Conservation (phyloP, 2,888 invertebrate genomes). For the Selenia dentaria region DNA sequence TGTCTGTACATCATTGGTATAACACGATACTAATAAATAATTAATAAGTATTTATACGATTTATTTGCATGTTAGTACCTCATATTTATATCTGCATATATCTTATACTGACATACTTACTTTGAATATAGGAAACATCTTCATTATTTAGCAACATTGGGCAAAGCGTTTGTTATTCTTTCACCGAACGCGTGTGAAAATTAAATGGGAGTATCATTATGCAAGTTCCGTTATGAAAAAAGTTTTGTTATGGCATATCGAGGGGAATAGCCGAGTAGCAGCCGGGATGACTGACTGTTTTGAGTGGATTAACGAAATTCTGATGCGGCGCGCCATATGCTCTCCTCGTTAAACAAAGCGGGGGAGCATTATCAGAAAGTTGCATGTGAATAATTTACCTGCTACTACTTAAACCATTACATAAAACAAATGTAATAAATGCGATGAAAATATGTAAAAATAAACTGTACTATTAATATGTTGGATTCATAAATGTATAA, state of each 20-base stretch:
- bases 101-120: too few species aligned
- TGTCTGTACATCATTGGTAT: too few species aligned
- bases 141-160: conserved; percentile 14
- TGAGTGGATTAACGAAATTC: conserved; percentile 69
- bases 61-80: too few species aligned
- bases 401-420: too few species aligned
- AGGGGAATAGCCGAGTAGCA: conserved; percentile 41
- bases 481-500: too few species aligned
- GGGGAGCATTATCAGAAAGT: too few species aligned
- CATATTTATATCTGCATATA: too few species aligned
- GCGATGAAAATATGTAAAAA: too few species aligned
- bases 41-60: too few species aligned
- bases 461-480: too few species aligned
- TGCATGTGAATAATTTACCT: background rate
- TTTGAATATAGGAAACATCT: conserved; percentile 10
- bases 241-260: conserved; percentile 26
- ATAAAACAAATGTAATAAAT: too few species aligned
- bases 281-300: conserved; percentile 75
- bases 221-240: conserved; percentile 23
- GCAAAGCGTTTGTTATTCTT: conserved; percentile 28
- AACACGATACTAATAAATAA: too few species aligned
- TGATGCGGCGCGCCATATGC: conserved; percentile 65
- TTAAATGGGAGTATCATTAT: conserved; percentile 19
- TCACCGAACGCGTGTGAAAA: conserved; percentile 16
- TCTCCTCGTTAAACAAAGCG: conserved; percentile 43